These are phyloP conservation scores for Uromys caudimaculatus DNA, from an alignment of 2,797 vertebrate genomes.

Conservation along the genomic window DNA sequence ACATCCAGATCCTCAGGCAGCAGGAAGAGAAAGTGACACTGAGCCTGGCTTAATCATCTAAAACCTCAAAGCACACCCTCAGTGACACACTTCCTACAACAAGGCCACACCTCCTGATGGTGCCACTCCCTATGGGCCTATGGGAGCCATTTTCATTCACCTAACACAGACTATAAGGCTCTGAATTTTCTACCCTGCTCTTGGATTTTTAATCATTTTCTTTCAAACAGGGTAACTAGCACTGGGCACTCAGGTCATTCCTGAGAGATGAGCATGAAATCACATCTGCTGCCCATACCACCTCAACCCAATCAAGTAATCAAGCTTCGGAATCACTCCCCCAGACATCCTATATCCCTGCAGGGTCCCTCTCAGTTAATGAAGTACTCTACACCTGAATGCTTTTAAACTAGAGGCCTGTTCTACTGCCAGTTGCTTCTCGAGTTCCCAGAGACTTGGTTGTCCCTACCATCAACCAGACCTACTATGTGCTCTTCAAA, in stretches of 20 bases:
- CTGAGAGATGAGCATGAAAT: not conserved
- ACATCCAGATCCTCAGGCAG: not conserved
- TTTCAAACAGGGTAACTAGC: not conserved
- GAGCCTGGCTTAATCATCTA: not conserved
- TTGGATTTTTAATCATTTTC: not conserved
- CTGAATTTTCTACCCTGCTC: not conserved
- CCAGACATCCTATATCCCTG: not conserved
- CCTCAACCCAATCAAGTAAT: not conserved
- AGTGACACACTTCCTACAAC: not conserved
- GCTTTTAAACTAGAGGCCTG: not conserved
- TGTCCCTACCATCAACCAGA: not conserved
- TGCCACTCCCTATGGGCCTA: not conserved
- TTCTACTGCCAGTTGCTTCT: not conserved
- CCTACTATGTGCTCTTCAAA: not conserved
- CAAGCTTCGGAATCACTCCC: not conserved
- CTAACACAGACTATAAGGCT: not conserved
- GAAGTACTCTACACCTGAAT: fast-evolving
- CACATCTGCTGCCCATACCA: not conserved
- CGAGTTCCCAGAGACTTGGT: not conserved
- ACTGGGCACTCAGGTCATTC: not conserved
- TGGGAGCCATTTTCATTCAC: not conserved
- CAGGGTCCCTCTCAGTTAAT: not conserved
- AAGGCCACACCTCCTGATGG: not conserved
- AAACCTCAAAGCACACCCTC: not conserved
- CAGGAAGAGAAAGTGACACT: not conserved